Base-by-base conservation (phyloP, 1,140 invertebrate genomes). In the Carposina sasakii region DNA sequence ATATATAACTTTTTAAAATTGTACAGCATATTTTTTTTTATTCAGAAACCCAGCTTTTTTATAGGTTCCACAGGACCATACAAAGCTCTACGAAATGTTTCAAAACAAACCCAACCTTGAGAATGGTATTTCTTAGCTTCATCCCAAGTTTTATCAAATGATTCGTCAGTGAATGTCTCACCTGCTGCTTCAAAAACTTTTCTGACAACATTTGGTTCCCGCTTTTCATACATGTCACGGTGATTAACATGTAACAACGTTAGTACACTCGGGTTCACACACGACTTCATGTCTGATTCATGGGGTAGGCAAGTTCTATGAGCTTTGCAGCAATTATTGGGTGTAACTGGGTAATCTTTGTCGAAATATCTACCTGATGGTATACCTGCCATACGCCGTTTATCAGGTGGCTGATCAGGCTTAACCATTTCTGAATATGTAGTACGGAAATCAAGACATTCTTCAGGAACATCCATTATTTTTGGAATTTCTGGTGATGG, bases 141-240 rank as follows among this genome's bases (percentile, higher is more conserved):
- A 23, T 75, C 55, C 77, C 76, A 84, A 47, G 75, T 50, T 12
- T 31, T 43, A 20, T 72, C 49, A 47, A 84, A 84, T 26, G 34
- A 54, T 50, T 81, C 70, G 39, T 81, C 71, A n/a, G 48, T 63
- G 34, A 84, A 63, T 31, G 57, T 51, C 48, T 73, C 71, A 15
- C 76, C 76, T 16, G 63, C 40, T 12, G 65, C 64, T 53, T 77
- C 69, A 54, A 84, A 84, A 40, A 81, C 75, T 55, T 54, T 62
- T 51, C 51, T 70, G 0, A 84, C 50, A 4, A 55, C 41, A 9
- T 61, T 9, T 20, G 67, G 67, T 10, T 72, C 67, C 31, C 76
- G 64, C 48, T 71, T 72, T n/a, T 61, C 63, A 52, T 68, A 84
- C 76, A 84, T 74, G 48, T 81, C 73, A 46, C 76, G 65, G 42